Evolutionary conservation across 2,797 vertebrate species (phyloP).

Genomic region (Lepilemur ruficaudatus): DNA sequence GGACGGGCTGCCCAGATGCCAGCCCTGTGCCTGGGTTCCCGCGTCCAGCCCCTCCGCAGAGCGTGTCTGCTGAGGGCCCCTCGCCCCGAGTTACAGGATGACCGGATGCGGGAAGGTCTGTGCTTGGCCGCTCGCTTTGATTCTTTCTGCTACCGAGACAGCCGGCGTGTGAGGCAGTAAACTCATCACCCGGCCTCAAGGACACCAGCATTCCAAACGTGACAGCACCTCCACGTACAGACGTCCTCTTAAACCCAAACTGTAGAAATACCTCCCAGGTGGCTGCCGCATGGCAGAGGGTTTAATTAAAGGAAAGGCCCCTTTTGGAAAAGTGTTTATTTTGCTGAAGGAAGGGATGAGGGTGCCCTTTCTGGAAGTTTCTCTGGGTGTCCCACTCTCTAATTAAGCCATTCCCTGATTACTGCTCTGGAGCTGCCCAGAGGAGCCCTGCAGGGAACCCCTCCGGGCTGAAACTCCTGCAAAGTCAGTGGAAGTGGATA

Average conservation of each 20-base stretch:
- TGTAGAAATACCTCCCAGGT: fast-evolving
- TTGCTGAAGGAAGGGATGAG: fast-evolving
- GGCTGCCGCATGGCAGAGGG: neutral
- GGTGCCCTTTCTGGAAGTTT: neutral
- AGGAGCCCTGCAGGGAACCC: neutral
- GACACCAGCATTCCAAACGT: neutral
- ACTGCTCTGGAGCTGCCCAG: neutral
- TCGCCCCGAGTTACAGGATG: fast-evolving
- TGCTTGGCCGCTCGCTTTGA: fast-evolving
- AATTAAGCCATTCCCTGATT: neutral
- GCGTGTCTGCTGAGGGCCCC: neutral
- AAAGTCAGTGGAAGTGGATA: neutral
- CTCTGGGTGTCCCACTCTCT: neutral
- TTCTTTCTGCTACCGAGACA: fast-evolving
- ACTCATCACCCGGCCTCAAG: neutral
- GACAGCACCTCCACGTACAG: fast-evolving
- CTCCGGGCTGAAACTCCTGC: neutral
- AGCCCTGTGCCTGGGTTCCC: fast-evolving
- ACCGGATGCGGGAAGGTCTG: neutral
- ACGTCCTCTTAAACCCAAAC: neutral
- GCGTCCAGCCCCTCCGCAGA: fast-evolving
- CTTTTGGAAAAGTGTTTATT: neutral
- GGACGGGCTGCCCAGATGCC: fast-evolving
- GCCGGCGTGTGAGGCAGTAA: neutral
- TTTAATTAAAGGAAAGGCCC: neutral